Percentiles rank a stretch among this genome's conserved stretches.
These are phyloP conservation scores for Ameiurus melas DNA, from an alignment of 2,113 vertebrate genomes.

Conservation along the genomic window DNA sequence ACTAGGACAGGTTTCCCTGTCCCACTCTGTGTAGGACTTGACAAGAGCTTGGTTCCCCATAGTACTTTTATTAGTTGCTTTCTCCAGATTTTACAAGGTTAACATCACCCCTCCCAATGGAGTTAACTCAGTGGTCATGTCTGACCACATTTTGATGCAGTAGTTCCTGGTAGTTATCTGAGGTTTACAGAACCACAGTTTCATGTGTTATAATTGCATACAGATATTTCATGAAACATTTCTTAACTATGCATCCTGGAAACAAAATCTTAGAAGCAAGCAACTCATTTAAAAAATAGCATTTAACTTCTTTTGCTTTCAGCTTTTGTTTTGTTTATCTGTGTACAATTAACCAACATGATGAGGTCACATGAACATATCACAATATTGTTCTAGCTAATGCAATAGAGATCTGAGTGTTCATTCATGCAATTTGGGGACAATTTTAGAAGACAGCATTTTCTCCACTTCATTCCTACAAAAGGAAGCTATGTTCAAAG, in stretches of 20 bases:
- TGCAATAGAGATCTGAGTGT: background rate
- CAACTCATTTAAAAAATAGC: background rate
- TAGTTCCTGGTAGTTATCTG: no score
- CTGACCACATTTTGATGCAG: no score
- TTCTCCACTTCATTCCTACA: background rate
- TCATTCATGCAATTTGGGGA: background rate
- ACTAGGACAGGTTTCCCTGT: no score
- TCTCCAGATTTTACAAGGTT: no score
- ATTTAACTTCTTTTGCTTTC: background rate
- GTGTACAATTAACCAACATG: background rate
- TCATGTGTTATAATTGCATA: background rate
- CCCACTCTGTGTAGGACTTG: no score
- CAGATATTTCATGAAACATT: background rate
- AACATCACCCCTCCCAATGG: no score
- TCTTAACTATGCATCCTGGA: background rate
- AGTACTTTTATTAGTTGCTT: no score
- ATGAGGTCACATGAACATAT: no score
- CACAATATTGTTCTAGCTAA: background rate
- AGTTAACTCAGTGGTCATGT: no score
- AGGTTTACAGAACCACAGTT: no score
- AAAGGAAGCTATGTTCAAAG: background rate
- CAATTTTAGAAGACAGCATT: background rate
- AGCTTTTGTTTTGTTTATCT: background rate
- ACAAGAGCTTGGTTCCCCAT: no score
- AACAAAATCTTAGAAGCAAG: background rate